A percentile compares a stretch with the other conserved stretches of the same genome.
Conservation (phyloP, 2,888 invertebrate species). For the Iselma pallidipennis region DNA sequence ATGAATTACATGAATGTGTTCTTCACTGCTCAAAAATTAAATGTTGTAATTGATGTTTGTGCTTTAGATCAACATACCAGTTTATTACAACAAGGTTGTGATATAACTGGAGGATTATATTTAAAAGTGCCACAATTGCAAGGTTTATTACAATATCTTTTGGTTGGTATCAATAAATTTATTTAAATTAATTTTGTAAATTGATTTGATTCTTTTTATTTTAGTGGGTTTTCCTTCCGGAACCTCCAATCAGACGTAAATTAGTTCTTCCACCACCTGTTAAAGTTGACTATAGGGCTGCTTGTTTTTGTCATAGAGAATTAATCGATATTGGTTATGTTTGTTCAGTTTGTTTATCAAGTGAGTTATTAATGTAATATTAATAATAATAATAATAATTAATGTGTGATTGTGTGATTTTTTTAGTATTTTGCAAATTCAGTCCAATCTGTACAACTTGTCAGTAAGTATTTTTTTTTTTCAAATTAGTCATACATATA, state of each 20-base stretch:
- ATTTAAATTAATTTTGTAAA: neutral
- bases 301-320: constrained; percentile 96
- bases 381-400: constrained; percentile 5
- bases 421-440: constrained; percentile 94
- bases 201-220: constrained; percentile 28
- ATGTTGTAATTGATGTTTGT: constrained; percentile 90
- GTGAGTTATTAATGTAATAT: constrained; percentile 59
- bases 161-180: constrained; percentile 59
- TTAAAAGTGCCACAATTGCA: constrained; percentile 85
- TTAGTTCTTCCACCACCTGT: constrained; percentile 86
- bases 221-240: constrained; percentile 93
- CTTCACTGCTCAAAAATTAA: constrained; percentile 88
- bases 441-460: constrained; percentile 98
- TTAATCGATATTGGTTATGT: constrained; percentile 96
- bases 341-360: constrained; percentile 96
- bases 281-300: constrained; percentile 94
- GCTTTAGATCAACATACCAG: constrained; percentile 89
- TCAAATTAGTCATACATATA: constrained; percentile 11
- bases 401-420: constrained; percentile 49
- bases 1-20: constrained; percentile 99
- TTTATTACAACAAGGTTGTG: constrained; percentile 93
- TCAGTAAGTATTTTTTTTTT: constrained; percentile 71
- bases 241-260: constrained; percentile 76
- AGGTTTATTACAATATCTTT: constrained; percentile 82
- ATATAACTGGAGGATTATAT: constrained; percentile 93